Base-by-base conservation (phyloP, 1,140 invertebrate genomes). In the Araneus ventricosus region DNA sequence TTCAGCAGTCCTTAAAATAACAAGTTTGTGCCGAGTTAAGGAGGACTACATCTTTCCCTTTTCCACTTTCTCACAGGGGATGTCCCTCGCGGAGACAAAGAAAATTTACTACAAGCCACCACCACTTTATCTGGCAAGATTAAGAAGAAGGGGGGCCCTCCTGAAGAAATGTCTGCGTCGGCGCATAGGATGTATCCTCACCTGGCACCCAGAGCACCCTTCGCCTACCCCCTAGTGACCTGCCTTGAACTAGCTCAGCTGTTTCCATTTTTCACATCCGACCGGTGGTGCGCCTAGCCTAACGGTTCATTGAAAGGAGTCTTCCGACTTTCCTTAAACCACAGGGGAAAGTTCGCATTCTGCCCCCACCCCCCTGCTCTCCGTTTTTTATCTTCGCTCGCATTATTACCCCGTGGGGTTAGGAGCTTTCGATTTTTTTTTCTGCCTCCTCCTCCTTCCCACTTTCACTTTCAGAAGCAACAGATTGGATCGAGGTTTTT, bases 201-300 rank as follows among this genome's bases (percentile, higher is more conserved):
- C 90, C 90, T 92, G 90, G 90, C 90, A 86, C 82, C 57, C 89
- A 90, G 70, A 79, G 67, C 88, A 79, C 88, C 89, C 79, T 63
- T 91, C 89, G 45, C 24, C 75, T 84, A 67, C 90, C 90, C 90
- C 90, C 82, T 27, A 59, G 45, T 86, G 90, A 92, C 90, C 90
- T 92, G 90, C 90, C 90, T 92, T 85, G 82, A 92, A 91, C 90
- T 86, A 37, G 22, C 82, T 92, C 90, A 92, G 90, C 90, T 92
- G 90, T 86, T 92, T 92, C 90, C 82, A 92, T 85, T 86, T 70
- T 85, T 92, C 90, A 86, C 80, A 90, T 92, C 90, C 75, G 45
- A 82, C 75, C 39, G 67, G 67, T 75, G 67, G 67, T 75, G 67
- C 67, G 67, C 67, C 67, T 34, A 89, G 30, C 67, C 90, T 86